Evolutionary conservation across 2,888 invertebrate genomes (phyloP), one percentile per base, ranked within the genome.

Genomic region (Drosophila birchii): DNA sequence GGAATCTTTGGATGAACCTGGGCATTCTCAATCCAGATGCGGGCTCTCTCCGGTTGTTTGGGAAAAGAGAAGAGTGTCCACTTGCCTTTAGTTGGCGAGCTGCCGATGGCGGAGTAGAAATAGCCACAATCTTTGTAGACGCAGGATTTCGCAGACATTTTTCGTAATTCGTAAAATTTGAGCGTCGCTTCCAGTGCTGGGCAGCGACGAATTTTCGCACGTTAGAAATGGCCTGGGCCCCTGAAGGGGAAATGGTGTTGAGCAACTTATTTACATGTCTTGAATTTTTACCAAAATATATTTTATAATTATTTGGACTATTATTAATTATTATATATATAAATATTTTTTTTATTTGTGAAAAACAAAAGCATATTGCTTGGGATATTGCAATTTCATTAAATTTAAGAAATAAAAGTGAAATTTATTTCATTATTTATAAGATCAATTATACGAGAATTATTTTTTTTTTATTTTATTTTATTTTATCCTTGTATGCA

Each of bases 11-110:
- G 66, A 12, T 72, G 53, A 5, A 88, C 88, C 18, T 76, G 72
- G 1, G 90, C 92, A 2, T 88, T 61, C 12, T 74, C 23, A 45
- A 83, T 71, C 91, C 91, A 91, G n/a, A 78, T 59, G 7, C 80
- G 64, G 0, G 80, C 81, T 0, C 92, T 86, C 5, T 77, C 73
- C 0, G 76, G 61, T 47, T 92, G 79, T 23, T 90, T 92, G 1
- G 91, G 91, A 66, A 92, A 91, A 9, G 83, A 53, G 47, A 91
- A 91, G 5, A 91, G 63, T 5, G 88, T 89, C 34, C 86, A 74
- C 9, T 14, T 20, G 0, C 75, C 51, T 5, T 67, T 71, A 20
- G 67, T 58, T 3, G 55, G 32, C 1, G 49, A 26, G 3, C 58
- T 71, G 7, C 75, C 72, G n/a, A 60, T 32, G 5, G 67, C 23